Conservation (phyloP, 1,140 invertebrate genomes). For the Rhyzopertha dominica region DNA sequence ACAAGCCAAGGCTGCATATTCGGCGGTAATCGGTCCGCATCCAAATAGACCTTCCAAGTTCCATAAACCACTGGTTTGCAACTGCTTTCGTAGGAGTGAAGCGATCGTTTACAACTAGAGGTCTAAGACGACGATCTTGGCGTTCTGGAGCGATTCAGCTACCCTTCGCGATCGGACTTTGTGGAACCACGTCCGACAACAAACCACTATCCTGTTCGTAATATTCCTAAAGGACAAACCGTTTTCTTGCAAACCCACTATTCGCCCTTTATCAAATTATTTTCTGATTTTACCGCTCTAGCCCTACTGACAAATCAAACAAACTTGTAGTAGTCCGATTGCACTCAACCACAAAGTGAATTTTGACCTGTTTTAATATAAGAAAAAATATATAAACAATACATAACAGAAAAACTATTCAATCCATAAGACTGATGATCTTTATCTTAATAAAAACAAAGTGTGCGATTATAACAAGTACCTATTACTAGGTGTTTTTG, state of each 20-base stretch:
- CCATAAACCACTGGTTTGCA: conserved; percentile 17
- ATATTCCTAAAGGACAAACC: conserved; percentile 12
- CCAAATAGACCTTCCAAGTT: conserved; percentile 11
- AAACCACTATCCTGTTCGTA: conserved; percentile 1
- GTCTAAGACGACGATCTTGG: conserved; percentile 7
- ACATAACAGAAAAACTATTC: too few relatives aligned
- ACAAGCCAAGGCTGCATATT: conserved; percentile 8
- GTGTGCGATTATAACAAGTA: too few relatives aligned
- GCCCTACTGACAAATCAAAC: too few relatives aligned
- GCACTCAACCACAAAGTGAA: too few relatives aligned
- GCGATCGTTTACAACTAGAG: conserved; percentile 10
- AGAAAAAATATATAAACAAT: too few relatives aligned
- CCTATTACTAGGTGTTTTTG: too few relatives aligned
- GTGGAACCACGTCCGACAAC: conserved; percentile 14
- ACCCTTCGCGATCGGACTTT: conserved; percentile 11
- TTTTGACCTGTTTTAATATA: too few relatives aligned
- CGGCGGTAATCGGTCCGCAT: conserved; percentile 15
- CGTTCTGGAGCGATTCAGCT: conserved; percentile 8
- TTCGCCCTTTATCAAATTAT: too few relatives aligned
- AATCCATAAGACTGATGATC: too few relatives aligned
- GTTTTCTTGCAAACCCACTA: conserved; percentile 8
- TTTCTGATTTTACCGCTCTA: too few relatives aligned
- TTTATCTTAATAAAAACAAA: too few relatives aligned
- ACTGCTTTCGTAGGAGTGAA: conserved; percentile 7
- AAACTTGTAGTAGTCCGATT: too few relatives aligned